Evolutionary conservation across 2,888 invertebrate genomes (phyloP).

Genomic region (Micropterix aruncella): DNA sequence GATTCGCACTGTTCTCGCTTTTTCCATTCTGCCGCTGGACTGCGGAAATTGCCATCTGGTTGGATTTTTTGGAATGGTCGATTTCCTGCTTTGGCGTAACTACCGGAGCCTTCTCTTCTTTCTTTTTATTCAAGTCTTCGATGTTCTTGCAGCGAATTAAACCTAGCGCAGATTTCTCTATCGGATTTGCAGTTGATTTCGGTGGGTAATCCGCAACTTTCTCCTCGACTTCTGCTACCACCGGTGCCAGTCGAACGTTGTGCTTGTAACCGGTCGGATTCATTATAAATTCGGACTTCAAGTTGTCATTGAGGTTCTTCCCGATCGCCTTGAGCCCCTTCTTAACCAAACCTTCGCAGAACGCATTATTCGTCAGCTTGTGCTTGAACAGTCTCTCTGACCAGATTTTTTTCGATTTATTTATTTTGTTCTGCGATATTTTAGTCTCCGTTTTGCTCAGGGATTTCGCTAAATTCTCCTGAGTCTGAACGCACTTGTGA

Average conservation of each 20-base stretch:
- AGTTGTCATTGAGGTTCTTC: neutral
- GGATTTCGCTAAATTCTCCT: slow-evolving; percentile 22
- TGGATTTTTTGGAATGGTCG: neutral
- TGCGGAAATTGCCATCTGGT: neutral
- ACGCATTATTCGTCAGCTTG: slow-evolving; percentile 32
- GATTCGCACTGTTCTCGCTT: neutral
- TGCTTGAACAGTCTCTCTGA: slow-evolving; percentile 28
- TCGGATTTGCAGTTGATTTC: neutral
- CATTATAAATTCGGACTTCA: neutral
- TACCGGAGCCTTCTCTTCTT: neutral
- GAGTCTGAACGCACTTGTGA: slow-evolving; percentile 30
- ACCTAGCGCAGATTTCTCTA: no score
- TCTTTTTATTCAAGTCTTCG: neutral
- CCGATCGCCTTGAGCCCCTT: slow-evolving; percentile 25
- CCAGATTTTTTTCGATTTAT: slow-evolving; percentile 24
- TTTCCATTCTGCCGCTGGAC: neutral
- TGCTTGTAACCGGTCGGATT: neutral
- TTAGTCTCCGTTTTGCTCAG: slow-evolving; percentile 20
- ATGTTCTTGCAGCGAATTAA: no score
- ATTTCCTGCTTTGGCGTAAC: neutral
- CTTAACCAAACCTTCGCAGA: slow-evolving; percentile 32
- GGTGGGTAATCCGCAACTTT: neutral
- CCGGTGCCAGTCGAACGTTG: no score
- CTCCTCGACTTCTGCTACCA: no score
- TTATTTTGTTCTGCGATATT: slow-evolving; percentile 17